Evolutionary conservation across 2,797 vertebrate genomes (phyloP).

Genomic region (Chanos chanos): DNA sequence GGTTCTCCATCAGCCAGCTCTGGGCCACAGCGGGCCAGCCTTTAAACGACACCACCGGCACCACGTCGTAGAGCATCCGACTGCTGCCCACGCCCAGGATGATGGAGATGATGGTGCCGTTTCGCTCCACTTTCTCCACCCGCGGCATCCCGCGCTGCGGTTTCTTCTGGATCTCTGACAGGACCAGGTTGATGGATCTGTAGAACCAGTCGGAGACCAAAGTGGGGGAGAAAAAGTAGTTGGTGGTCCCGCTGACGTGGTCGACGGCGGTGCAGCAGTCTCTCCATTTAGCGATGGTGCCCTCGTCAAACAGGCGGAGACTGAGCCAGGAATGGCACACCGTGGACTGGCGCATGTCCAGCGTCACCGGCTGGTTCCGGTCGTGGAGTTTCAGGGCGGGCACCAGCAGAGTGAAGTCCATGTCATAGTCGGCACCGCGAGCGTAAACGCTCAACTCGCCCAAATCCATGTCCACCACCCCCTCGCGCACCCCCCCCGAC

Average conservation of each 20-base stretch:
- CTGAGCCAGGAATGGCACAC: constrained; percentile 96
- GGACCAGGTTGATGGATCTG: constrained; percentile 85
- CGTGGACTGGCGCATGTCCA: constrained; percentile 95
- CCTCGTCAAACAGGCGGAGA: constrained; percentile 90
- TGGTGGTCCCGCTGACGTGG: constrained; percentile 86
- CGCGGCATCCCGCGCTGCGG: constrained; percentile 89
- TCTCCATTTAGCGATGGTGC: constrained; percentile 91
- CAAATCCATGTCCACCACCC: constrained; percentile 92
- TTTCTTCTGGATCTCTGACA: constrained; percentile 92
- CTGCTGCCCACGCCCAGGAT: constrained; percentile 92
- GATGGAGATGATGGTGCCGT: constrained; percentile 88
- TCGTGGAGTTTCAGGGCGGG: constrained; percentile 94
- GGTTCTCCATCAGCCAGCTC: constrained; percentile 99
- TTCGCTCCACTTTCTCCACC: constrained; percentile 91
- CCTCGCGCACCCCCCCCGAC: constrained; percentile 88
- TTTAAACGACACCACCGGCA: constrained; percentile 95
- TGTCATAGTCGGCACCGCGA: constrained; percentile 91
- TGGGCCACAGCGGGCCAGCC: constrained; percentile 96
- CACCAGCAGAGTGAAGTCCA: constrained; percentile 96
- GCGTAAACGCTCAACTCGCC: constrained; percentile 89
- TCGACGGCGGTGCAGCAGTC: constrained; percentile 93
- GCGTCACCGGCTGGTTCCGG: constrained; percentile 93
- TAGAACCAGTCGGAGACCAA: constrained; percentile 94
- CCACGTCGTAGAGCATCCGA: constrained; percentile 92
- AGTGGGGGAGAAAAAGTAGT: constrained; percentile 95